Evolutionary conservation across 2,797 vertebrate genomes (phyloP).

Genomic region (Alosa sapidissima): DNA sequence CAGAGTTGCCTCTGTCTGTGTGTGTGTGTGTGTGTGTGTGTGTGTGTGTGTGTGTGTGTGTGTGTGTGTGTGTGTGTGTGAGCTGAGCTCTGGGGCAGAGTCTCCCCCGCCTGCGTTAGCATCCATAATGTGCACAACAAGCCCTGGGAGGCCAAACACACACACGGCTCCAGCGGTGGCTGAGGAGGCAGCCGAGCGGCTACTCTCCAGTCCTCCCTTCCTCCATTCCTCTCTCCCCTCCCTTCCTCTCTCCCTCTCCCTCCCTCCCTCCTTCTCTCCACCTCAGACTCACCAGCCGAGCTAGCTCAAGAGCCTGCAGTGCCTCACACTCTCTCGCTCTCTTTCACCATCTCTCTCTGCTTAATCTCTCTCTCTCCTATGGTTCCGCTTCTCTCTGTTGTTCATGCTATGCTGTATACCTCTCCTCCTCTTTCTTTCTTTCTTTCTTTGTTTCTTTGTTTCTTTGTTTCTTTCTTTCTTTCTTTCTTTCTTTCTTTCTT

Average conservation of each 20-base stretch:
- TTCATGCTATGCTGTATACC: not conserved
- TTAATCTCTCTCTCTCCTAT: not conserved
- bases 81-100: not conserved
- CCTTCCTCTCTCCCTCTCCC: no score
- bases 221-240: no score
- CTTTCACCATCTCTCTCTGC: not conserved
- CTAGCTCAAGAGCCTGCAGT: not conserved
- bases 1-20: not conserved
- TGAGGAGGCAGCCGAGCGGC: no score
- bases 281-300: not conserved
- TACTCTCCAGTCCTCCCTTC: no score
- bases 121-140: not conserved
- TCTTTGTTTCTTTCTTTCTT: not conserved
- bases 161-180: not conserved
- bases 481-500: not conserved
- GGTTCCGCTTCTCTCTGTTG: not conserved
- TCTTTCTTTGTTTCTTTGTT: not conserved
- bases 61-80: no score
- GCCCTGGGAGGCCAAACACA: slow-evolving; percentile 10
- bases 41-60: not conserved
- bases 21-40: not conserved
- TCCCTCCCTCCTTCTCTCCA: not conserved
- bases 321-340: not conserved
- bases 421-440: not conserved
- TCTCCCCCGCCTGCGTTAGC: not conserved